Evolutionary conservation across 92 coral and sea anemone species (phyloP).

Genomic region (Parazoanthus atlanticus): DNA sequence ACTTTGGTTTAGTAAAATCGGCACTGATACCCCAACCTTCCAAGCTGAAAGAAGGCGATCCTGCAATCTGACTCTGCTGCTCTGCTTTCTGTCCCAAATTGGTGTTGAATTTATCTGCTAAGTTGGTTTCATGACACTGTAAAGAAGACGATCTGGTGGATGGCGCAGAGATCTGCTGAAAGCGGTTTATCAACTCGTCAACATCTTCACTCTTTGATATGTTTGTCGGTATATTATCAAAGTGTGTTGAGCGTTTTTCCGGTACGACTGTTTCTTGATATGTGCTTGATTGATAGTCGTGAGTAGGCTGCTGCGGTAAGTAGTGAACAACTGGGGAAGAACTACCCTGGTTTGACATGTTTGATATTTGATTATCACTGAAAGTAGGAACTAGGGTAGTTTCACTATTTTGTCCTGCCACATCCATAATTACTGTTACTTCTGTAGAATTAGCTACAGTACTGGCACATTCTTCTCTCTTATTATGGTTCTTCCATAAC

Average conservation of each 20-base stretch:
- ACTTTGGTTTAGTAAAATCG: slow-evolving; percentile 11
- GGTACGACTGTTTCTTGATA: background rate
- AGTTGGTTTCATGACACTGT: background rate
- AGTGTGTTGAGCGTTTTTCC: background rate
- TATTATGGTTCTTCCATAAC: slow-evolving; percentile 34
- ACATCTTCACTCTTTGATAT: background rate
- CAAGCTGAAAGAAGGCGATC: slow-evolving; percentile 13
- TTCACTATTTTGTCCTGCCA: background rate
- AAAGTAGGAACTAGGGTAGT: background rate
- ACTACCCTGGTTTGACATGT: background rate
- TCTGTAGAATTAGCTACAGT: background rate
- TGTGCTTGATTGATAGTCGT: background rate
- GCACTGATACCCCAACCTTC: slow-evolving; percentile 25
- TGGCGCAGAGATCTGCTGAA: background rate
- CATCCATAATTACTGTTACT: background rate
- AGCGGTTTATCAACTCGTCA: slow-evolving; percentile 7
- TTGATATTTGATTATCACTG: background rate
- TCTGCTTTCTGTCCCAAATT: background rate
- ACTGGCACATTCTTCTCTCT: background rate
- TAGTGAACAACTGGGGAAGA: background rate
- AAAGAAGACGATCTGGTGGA: background rate
- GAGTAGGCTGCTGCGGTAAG: background rate
- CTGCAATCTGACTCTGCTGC: background rate
- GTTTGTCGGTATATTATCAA: background rate
- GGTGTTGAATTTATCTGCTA: background rate